Conservation (phyloP, 2,888 invertebrate genomes). For the Autographa gamma region DNA sequence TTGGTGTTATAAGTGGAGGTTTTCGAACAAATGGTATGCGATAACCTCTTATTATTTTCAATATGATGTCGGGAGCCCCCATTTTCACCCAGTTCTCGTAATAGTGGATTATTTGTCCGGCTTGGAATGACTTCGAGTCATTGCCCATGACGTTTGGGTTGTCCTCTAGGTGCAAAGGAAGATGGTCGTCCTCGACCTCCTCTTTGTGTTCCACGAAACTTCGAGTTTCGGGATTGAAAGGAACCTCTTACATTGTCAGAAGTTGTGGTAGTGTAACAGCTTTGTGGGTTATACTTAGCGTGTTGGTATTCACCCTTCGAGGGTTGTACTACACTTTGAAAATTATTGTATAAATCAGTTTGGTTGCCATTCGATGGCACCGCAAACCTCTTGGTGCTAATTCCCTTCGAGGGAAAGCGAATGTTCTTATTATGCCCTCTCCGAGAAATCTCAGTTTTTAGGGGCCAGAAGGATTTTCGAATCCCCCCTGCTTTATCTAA, state of each 20-base stretch:
- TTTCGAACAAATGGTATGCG: background rate
- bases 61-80: background rate
- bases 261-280: background rate
- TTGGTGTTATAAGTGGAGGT: background rate
- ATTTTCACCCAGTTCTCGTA: background rate
- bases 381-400: too few relatives aligned
- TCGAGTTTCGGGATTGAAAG: background rate
- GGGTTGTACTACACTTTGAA: background rate
- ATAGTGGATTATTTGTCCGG: background rate
- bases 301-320: conserved; percentile 1
- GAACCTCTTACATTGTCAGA: background rate
- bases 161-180: background rate
- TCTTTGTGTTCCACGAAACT: background rate
- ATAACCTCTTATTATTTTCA: background rate
- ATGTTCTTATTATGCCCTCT: too few relatives aligned
- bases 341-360: too few relatives aligned
- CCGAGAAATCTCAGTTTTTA: too few relatives aligned
- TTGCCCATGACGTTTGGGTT: background rate
- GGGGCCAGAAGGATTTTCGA: too few relatives aligned
- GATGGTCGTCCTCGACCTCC: background rate
- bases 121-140: background rate
- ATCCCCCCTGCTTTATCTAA: too few relatives aligned
- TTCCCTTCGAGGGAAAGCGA: too few relatives aligned
- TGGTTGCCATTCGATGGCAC: too few relatives aligned
- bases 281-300: background rate